Conservation (phyloP, 2,113 vertebrate genomes). For the Edolisoma coerulescens region DNA sequence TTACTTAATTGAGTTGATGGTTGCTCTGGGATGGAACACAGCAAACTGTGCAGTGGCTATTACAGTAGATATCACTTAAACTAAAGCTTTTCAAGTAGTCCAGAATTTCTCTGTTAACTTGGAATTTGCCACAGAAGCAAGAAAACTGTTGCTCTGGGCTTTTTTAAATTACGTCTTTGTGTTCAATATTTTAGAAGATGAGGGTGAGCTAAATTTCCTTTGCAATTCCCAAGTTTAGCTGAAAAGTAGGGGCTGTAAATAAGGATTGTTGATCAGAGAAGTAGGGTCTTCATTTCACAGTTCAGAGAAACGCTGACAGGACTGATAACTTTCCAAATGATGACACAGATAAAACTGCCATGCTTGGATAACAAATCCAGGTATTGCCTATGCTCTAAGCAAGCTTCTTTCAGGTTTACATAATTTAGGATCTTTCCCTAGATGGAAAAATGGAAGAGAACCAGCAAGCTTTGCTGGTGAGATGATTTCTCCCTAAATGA, state of each 20-base stretch:
- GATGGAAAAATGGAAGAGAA: background rate
- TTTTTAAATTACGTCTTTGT: background rate
- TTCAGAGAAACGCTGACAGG: background rate
- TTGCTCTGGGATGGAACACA: background rate
- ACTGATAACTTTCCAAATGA: background rate
- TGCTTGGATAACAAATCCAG: background rate
- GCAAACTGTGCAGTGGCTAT: background rate
- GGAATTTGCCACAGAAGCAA: background rate
- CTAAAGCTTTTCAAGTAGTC: background rate
- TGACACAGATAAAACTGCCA: background rate
- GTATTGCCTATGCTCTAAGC: background rate
- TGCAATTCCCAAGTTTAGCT: background rate
- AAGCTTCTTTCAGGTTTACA: background rate
- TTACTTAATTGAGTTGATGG: slow-evolving; percentile 40
- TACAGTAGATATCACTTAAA: background rate
- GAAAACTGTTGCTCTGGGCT: background rate
- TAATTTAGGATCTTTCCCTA: background rate
- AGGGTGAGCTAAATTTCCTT: background rate
- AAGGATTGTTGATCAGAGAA: background rate
- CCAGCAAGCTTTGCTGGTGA: background rate
- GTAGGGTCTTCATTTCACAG: background rate
- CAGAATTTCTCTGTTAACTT: background rate
- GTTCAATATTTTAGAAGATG: background rate
- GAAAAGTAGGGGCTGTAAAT: background rate
- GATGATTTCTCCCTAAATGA: background rate